A percentile compares a stretch with the other conserved stretches of the same genome.
These are phyloP conservation scores for Sarcophaga caerulescens DNA, from an alignment of 2,888 invertebrate genomes.

Conservation along the genomic window DNA sequence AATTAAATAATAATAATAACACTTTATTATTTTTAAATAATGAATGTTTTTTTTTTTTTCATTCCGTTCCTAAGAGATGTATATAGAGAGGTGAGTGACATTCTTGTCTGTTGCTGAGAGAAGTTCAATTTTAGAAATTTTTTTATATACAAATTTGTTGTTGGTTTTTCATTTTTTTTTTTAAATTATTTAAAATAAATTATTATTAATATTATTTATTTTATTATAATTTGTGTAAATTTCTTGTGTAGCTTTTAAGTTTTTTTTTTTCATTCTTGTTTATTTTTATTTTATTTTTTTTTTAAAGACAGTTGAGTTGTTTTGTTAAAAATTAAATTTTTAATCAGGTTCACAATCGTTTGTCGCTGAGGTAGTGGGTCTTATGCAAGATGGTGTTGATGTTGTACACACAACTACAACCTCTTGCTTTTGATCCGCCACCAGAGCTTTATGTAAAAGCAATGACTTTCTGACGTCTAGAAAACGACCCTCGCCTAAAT, in stretches of 20 bases:
- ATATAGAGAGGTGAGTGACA: too few relatives aligned
- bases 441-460: conserved; percentile 67
- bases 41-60: too few relatives aligned
- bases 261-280: conserved; percentile 29
- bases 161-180: conserved; percentile 34
- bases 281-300: conserved; percentile 20
- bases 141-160: conserved; percentile 31
- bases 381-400: conserved; percentile 60
- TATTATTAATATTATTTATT: conserved; percentile 41
- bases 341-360: conserved; percentile 71
- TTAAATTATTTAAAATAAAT: conserved; percentile 57
- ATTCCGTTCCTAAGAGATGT: too few relatives aligned
- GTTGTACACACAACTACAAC: conserved; percentile 57
- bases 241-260: conserved; percentile 56
- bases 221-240: conserved; percentile 57
- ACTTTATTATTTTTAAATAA: too few relatives aligned
- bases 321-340: conserved; percentile 54
- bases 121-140: background rate
- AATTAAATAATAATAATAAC: too few relatives aligned
- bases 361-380: conserved; percentile 67
- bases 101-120: too few relatives aligned
- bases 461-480: conserved; percentile 65
- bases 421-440: conserved; percentile 60
- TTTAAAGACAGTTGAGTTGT: conserved; percentile 55
- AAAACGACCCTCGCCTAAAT: conserved; percentile 64